Conservation (phyloP, 2,888 invertebrate genomes). For the Noctua janthina region DNA sequence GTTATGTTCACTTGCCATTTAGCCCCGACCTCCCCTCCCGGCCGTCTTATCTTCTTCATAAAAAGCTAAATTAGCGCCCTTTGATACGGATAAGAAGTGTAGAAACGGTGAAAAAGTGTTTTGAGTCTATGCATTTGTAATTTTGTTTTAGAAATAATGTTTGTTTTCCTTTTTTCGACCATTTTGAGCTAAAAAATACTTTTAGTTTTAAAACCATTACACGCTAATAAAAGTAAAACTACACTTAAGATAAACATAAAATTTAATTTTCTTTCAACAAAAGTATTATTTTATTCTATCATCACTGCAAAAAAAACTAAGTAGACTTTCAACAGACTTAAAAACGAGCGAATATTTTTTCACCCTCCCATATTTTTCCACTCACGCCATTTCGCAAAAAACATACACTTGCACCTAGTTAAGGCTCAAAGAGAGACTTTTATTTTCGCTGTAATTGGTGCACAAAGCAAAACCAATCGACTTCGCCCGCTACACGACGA, state of each 20-base stretch:
- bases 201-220: not conserved
- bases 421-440: constrained; percentile 40
- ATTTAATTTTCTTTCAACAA: not conserved
- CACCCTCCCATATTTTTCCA: constrained; percentile 1
- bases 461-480: constrained; percentile 68
- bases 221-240: not conserved
- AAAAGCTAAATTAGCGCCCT: constrained; percentile 62
- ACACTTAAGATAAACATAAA: not conserved
- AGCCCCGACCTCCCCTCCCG: constrained; percentile 56
- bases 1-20: constrained; percentile 67
- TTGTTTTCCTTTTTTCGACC: not conserved
- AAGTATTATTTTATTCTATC: not conserved
- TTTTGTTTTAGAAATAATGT: constrained; percentile 16
- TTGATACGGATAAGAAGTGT: constrained; percentile 49
- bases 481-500: constrained; percentile 53
- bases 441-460: constrained; percentile 68
- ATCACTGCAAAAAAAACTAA: not conserved
- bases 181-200: not conserved
- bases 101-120: constrained; percentile 14
- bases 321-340: constrained; percentile 9
- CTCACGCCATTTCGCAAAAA: constrained; percentile 28
- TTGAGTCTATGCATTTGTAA: constrained; percentile 8
- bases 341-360: constrained; percentile 24
- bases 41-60: constrained; percentile 60
- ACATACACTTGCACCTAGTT: constrained; percentile 16